Evolutionary conservation across 2,113 vertebrate species (phyloP), one percentile per base, ranked within the genome.

Genomic region (Acanthochromis polyacanthus): DNA sequence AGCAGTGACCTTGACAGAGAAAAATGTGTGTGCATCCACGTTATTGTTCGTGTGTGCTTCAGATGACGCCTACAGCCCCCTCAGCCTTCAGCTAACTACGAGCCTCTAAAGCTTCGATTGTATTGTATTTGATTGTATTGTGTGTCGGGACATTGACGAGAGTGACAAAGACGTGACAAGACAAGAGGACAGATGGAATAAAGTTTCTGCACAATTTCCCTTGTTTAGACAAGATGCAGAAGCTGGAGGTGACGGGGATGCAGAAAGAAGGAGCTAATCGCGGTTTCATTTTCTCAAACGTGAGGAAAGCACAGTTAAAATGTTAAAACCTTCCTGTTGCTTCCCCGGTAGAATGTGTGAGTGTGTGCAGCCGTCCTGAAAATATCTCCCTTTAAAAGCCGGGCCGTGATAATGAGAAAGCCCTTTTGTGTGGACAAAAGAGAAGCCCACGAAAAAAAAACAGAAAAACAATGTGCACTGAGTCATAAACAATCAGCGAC

Each of bases 161-260:
- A 64, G 77, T 78, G 88, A 74, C 83, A 81, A 83, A 79, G 80
- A 75, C 43, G n/a, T 67, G 78, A 83, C 51, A 57, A 59, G 84
- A 75, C 69, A 38, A 58, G 64, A 51, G 52, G 78, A 86, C 80
- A 81, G 88, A 83, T 78, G 74, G 85, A 88, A 83, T 80, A 74
- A 89, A 81, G 82, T 92, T 92, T 94, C 92, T 90, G 89, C 87
- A 87, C 93, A 91, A 93, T 93, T 94, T 89, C 71, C 87, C 87
- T 81, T 70, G 9, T 82, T 85, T 70, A 77, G 78, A 81, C 69
- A 59, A 69, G 62, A 74, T 64, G 70, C 61, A 61, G 69, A 78
- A 76, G 81, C 81, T 71, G 82, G 69, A 57, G 80, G 70, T 78
- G 75, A 74, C 50, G 1, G 59, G 53, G 30, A 38, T 15, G n/a